phyloP scores from a whole-genome alignment of 1,140 invertebrate genomes.

The Tyrophagus putrescentiae region DNA sequence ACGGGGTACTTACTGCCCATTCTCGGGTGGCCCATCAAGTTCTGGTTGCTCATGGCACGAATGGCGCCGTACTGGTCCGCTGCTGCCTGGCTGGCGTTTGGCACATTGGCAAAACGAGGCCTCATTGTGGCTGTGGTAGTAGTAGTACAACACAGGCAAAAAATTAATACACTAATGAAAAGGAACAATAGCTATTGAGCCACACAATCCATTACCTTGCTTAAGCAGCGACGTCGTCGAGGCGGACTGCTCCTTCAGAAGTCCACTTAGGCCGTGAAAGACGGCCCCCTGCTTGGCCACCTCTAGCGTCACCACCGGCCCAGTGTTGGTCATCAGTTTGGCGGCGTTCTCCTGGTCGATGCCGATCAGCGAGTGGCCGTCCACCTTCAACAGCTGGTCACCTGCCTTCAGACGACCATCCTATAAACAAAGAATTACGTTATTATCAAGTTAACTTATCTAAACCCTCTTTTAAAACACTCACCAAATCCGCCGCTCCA shows the following conservation, averaged over 20 bases:
- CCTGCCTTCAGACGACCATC: constrained; percentile 86
- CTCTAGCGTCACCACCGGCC: constrained; percentile 77
- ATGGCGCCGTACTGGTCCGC: constrained; percentile 12
- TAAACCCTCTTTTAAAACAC: constrained; percentile 24
- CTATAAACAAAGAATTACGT: constrained; percentile 24
- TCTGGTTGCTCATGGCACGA: too few species aligned
- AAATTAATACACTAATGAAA: background rate
- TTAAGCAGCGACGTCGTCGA: constrained; percentile 42
- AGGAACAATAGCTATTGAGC: background rate
- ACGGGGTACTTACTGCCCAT: too few species aligned
- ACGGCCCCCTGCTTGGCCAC: constrained; percentile 94
- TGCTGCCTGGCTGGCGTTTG: background rate
- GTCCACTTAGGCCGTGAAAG: constrained; percentile 82
- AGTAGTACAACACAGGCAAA: background rate
- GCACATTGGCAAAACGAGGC: constrained; percentile 2
- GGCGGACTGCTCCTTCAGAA: constrained; percentile 51
- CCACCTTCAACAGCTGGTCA: constrained; percentile 91
- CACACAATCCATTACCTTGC: background rate
- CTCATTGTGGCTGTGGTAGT: background rate
- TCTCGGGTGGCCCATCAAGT: too few species aligned
- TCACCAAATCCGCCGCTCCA: constrained; percentile 77
- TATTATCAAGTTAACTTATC: background rate
- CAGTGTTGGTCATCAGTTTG: constrained; percentile 83
- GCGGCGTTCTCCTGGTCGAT: constrained; percentile 95
- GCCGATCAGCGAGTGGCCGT: constrained; percentile 86